Conservation (phyloP, 2,113 vertebrate genomes). For the Columba livia region DNA sequence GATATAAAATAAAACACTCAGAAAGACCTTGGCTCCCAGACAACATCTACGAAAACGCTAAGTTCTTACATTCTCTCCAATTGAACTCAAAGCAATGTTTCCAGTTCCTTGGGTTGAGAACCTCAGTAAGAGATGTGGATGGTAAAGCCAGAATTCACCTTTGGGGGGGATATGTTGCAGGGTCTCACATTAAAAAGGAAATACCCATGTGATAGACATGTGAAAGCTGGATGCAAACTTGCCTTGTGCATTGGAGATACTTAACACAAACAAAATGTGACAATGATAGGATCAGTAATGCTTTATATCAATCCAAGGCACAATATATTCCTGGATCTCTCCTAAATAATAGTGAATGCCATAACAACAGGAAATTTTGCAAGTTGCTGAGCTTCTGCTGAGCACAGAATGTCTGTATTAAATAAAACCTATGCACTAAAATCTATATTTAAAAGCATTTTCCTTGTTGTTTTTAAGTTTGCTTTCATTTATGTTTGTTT, state of each 20-base stretch:
- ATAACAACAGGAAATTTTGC: neutral
- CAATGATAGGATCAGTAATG: neutral
- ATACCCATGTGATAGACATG: neutral
- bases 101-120: neutral
- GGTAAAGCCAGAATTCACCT: neutral
- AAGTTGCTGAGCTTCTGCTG: neutral
- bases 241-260: neutral
- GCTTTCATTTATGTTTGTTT: neutral
- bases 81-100: accelerated
- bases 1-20: no score
- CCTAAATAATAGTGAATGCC: neutral
- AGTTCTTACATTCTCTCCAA: no score
- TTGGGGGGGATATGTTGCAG: neutral
- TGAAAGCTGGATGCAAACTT: neutral
- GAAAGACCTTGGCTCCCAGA: no score
- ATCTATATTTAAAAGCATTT: neutral
- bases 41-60: no score
- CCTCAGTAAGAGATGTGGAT: neutral
- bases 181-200: neutral
- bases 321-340: neutral
- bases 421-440: neutral
- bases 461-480: neutral
- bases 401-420: neutral
- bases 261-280: neutral
- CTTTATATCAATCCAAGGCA: neutral